Evolutionary conservation across 2,113 vertebrate genomes (phyloP).

Genomic region (Ceratotherium simum): DNA sequence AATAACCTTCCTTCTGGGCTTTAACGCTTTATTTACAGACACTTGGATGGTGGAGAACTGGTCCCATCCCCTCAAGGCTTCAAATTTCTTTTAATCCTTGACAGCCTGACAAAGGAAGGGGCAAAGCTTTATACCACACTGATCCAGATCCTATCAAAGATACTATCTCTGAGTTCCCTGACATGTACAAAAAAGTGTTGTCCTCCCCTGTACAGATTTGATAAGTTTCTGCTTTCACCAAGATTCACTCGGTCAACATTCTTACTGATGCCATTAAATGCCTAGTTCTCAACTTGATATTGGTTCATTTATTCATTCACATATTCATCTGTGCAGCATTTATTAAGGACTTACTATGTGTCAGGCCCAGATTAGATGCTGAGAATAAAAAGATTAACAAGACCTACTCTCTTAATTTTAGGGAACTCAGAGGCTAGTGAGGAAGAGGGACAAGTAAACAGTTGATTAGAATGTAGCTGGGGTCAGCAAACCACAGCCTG

Average conservation of each 20-base stretch:
- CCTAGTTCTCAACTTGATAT: background rate
- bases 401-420: background rate
- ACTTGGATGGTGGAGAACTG: background rate
- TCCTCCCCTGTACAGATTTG: background rate
- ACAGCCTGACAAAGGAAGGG: background rate
- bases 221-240: background rate
- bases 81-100: background rate
- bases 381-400: constrained; percentile 4
- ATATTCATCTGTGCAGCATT: background rate
- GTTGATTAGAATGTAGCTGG: background rate
- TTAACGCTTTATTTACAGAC: constrained; percentile 22
- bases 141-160: background rate
- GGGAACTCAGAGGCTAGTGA: background rate
- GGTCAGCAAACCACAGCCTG: background rate
- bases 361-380: background rate
- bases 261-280: background rate
- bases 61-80: background rate
- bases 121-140: background rate
- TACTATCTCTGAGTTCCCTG: background rate
- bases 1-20: background rate
- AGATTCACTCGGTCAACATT: background rate
- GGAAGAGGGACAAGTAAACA: background rate
- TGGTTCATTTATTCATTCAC: background rate
- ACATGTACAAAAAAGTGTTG: background rate
- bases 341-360: background rate